Percentiles rank a stretch among this genome's conserved stretches.
These are phyloP conservation scores for Tamias sibiricus DNA, from an alignment of 2,113 vertebrate genomes.

Conservation along the genomic window DNA sequence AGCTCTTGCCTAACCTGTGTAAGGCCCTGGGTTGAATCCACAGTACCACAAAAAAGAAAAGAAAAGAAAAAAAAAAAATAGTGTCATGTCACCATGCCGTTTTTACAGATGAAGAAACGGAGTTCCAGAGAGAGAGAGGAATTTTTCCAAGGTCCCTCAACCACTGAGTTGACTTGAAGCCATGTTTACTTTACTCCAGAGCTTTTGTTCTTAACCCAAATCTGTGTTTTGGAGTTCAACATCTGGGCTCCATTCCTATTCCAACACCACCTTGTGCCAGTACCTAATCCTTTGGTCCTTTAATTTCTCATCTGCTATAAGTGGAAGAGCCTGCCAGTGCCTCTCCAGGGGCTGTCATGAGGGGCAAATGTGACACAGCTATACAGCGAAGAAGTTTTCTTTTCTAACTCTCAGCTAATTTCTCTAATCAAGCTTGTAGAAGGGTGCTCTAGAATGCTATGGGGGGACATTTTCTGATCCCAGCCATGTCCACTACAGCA, in stretches of 20 bases:
- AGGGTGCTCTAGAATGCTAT: neutral
- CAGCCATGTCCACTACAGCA: too few relatives aligned
- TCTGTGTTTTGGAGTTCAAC: neutral
- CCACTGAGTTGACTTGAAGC: neutral
- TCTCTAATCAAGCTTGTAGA: neutral
- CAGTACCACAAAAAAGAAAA: neutral
- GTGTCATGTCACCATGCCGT: neutral
- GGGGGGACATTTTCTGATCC: neutral
- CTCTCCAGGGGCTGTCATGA: neutral
- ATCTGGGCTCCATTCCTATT: neutral
- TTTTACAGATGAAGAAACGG: neutral
- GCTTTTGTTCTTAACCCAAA: neutral
- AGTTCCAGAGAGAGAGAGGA: neutral
- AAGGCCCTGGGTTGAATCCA: neutral
- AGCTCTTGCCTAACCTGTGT: neutral
- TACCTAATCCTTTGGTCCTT: neutral
- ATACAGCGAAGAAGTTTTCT: neutral
- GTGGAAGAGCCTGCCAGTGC: neutral
- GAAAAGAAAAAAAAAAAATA: too few relatives aligned
- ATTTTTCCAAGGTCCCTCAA: neutral
- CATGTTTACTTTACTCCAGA: constrained; percentile 20
- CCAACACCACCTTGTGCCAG: neutral
- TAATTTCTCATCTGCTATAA: constrained; percentile 17
- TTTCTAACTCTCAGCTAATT: neutral
- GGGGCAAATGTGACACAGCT: neutral